Conservation (phyloP, 2,888 invertebrate species). For the Drosophila maculinotata region DNA sequence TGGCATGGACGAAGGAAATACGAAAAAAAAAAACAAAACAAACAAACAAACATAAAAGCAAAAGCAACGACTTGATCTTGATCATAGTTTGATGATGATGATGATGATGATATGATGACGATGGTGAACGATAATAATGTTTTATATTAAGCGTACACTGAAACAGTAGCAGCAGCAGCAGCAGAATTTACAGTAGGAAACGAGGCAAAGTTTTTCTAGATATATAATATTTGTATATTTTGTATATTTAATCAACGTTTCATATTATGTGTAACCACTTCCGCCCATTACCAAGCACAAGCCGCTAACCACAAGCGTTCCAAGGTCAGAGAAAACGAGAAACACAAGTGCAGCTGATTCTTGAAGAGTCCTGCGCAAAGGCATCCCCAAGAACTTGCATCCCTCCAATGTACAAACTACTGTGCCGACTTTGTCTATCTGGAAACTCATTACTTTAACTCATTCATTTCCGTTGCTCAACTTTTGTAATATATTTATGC, state of each 20-base stretch:
- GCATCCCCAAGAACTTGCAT: slow-evolving; percentile 35
- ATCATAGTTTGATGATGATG: slow-evolving; percentile 35
- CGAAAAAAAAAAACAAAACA: slow-evolving; percentile 52
- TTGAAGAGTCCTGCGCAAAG: slow-evolving; percentile 11
- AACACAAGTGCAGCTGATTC: slow-evolving; percentile 8
- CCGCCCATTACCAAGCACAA: slow-evolving; percentile 6
- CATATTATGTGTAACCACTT: slow-evolving; percentile 37
- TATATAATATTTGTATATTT: slow-evolving; percentile 29
- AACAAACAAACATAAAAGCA: slow-evolving; percentile 62
- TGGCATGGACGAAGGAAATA: slow-evolving; percentile 78
- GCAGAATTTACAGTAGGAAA: slow-evolving; percentile 25
- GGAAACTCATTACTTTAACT: slow-evolving; percentile 25
- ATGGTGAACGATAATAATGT: slow-evolving; percentile 43
- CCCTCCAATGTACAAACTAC: slow-evolving; percentile 7
- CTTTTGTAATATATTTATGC: slow-evolving; percentile 83
- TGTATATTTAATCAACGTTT: slow-evolving; percentile 44
- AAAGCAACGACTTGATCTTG: slow-evolving; percentile 72
- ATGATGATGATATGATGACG: slow-evolving; percentile 30
- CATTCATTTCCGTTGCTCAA: slow-evolving; percentile 35
- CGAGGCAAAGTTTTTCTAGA: slow-evolving; percentile 32
- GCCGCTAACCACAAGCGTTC: slow-evolving; percentile 5
- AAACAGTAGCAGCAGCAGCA: slow-evolving; percentile 14
- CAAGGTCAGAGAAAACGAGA: background rate
- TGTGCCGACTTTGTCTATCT: slow-evolving; percentile 7
- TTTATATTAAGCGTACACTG: slow-evolving; percentile 34